Evolutionary conservation across 2,797 vertebrate genomes (phyloP), one percentile per base, ranked within the genome.

Genomic region (Dendrocincla tyrannina): DNA sequence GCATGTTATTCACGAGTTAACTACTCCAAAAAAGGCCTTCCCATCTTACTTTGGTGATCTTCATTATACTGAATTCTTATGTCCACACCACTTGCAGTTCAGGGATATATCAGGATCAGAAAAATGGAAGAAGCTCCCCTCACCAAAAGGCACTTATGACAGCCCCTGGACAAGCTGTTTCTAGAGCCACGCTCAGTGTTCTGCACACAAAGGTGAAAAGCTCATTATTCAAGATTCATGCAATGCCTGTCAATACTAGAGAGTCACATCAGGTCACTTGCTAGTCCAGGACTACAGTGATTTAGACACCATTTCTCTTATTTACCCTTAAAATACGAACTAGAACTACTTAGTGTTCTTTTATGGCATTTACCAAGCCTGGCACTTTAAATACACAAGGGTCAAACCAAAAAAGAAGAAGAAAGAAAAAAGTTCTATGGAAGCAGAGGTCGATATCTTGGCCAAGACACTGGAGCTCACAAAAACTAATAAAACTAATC

Each of bases 91-190:
- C 8, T 1, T 2, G 8, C 66, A 37, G 47, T 6, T 13, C 37
- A 25, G 42, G 1, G 53, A 32, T 2, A 2, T 1, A 1, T 0
- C 0, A 9, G 22, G 30, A 15, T 4, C n/a, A 50, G 59, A 8
- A 18, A 28, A 17, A 9, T 2, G 5, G 10, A 23, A 42, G 20
- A 68, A 19, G 17, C 17, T 49, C 20, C 14, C 25, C n/a, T 59
- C 25, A n/a, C 18, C 52, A 19, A 46, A 33, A 49, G 9, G 8
- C 22, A 11, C 25, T 24, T 11, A 2, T 22, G 33, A 60, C 23
- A 49, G 27, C 68, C 70, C 72, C 46, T 1, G 24, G 20, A 55
- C 42, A 62, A 5, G 6, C n/a, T 18, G 3, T 17, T 58, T 9
- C 32, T 24, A 7, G 41, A 62, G 49, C 52, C 14, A 1, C 0